Conservation (phyloP, 2,888 invertebrate species). For the Galeruca laticollis region DNA sequence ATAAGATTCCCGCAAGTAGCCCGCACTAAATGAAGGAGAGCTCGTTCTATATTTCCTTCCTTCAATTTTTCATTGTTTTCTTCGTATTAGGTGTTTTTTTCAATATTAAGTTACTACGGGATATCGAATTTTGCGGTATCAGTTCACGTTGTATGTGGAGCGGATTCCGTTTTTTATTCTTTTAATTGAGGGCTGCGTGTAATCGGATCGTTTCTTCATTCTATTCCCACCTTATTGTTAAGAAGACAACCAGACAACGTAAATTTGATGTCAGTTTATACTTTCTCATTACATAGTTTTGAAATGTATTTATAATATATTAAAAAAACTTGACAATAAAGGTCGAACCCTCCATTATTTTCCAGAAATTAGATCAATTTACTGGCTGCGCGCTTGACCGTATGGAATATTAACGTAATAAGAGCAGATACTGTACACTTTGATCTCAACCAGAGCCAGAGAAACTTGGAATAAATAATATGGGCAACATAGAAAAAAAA, state of each 20-base stretch:
- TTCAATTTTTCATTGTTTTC: slow-evolving; percentile 53
- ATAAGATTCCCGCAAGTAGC: slow-evolving; percentile 39
- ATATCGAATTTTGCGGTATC: slow-evolving; percentile 64
- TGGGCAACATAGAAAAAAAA: no score
- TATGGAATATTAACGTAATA: no score
- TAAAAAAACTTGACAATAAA: no score
- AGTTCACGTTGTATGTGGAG: slow-evolving; percentile 41
- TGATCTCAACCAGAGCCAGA: no score
- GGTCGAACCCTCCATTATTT: no score
- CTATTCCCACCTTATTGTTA: neutral
- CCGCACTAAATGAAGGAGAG: slow-evolving; percentile 31
- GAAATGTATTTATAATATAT: no score
- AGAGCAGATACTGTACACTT: no score
- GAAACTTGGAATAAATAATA: no score
- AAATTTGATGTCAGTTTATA: no score
- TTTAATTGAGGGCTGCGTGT: slow-evolving; percentile 16
- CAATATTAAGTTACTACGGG: slow-evolving; percentile 61
- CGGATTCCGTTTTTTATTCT: slow-evolving; percentile 40
- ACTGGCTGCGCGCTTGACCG: no score
- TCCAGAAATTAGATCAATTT: no score
- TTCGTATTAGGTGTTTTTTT: slow-evolving; percentile 52
- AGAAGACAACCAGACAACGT: neutral
- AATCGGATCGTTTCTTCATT: neutral
- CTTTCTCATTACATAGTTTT: no score
- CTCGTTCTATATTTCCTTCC: slow-evolving; percentile 62